A percentile compares a stretch with the other conserved stretches of the same genome.
Evolutionary conservation across 1,140 invertebrate genomes (phyloP).

Genomic region (Pectinophora gossypiella): DNA sequence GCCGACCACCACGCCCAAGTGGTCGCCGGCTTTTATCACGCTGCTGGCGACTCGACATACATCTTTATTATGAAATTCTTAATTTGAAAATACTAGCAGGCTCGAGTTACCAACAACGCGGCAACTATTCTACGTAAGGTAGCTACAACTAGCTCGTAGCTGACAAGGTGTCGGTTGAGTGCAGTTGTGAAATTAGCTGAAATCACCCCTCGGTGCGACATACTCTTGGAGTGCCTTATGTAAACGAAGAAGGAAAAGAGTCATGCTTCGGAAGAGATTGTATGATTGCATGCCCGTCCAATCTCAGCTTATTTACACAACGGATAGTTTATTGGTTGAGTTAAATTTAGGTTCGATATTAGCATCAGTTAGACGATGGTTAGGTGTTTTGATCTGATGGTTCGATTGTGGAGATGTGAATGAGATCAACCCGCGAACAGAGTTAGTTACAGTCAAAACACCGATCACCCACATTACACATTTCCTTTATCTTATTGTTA

Average conservation of each 20-base stretch:
- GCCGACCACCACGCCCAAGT: neutral
- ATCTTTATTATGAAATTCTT: no score
- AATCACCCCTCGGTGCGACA: slow-evolving; percentile 41
- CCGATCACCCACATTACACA: slow-evolving; percentile 13
- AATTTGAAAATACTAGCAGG: no score
- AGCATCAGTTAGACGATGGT: slow-evolving; percentile 15
- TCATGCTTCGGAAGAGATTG: slow-evolving; percentile 37
- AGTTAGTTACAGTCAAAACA: slow-evolving; percentile 18
- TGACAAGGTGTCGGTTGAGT: slow-evolving; percentile 26
- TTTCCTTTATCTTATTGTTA: neutral
- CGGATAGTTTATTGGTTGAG: slow-evolving; percentile 14
- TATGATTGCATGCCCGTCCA: slow-evolving; percentile 58
- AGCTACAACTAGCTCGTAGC: slow-evolving; percentile 36
- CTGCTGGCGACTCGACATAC: neutral
- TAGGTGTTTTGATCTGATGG: slow-evolving; percentile 21
- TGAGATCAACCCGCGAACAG: slow-evolving; percentile 10
- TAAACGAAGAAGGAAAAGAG: slow-evolving; percentile 20
- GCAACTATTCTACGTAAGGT: no score
- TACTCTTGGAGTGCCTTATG: neutral
- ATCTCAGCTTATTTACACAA: slow-evolving; percentile 69
- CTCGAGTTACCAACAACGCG: no score
- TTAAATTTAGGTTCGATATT: slow-evolving; percentile 3
- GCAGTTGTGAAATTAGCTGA: slow-evolving; percentile 67
- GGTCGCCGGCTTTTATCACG: neutral
- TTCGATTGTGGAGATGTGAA: no score